A percentile compares a stretch with the other conserved stretches of the same genome.
These are phyloP conservation scores for Lordiphosa collinella DNA, from an alignment of 1,140 invertebrate genomes.

Conservation along the genomic window DNA sequence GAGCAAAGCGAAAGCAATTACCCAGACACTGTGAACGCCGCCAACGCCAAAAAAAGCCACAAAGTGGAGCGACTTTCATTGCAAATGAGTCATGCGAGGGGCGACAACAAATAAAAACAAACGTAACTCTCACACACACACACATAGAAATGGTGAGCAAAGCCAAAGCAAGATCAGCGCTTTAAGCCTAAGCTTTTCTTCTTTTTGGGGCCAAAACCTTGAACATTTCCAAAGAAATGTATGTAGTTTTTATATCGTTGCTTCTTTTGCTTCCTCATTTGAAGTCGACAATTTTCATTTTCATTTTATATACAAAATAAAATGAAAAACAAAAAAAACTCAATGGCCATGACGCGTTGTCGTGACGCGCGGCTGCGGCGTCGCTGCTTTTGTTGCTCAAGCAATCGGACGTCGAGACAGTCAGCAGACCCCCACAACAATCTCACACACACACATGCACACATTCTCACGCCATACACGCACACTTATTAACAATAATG, in stretches of 20 bases:
- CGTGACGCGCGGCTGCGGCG: slow-evolving; percentile 22
- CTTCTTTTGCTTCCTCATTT: slow-evolving; percentile 41
- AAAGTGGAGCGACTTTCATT: slow-evolving; percentile 51
- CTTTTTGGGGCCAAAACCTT: slow-evolving; percentile 5
- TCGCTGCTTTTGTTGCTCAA: slow-evolving; percentile 49
- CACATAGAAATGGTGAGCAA: slow-evolving; percentile 10
- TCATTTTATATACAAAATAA: slow-evolving; percentile 49
- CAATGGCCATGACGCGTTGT: slow-evolving; percentile 80
- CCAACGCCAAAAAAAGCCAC: slow-evolving; percentile 23
- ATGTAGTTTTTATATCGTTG: slow-evolving; percentile 6
- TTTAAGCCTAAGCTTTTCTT: slow-evolving; percentile 27
- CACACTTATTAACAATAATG: slow-evolving; percentile 25
- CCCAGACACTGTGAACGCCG: slow-evolving; percentile 14
- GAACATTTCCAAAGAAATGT: slow-evolving; percentile 5
- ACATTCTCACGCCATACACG: slow-evolving; percentile 16
- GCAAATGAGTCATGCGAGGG: slow-evolving; percentile 49
- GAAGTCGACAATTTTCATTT: slow-evolving; percentile 37
- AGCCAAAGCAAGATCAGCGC: slow-evolving; percentile 33
- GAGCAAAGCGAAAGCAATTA: slow-evolving; percentile 45
- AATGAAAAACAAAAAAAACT: slow-evolving; percentile 52
- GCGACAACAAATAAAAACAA: slow-evolving; percentile 56
- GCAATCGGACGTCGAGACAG: slow-evolving; percentile 35
- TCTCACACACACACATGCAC: slow-evolving; percentile 19
- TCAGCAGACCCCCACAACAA: slow-evolving; percentile 55
- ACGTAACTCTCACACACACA: slow-evolving; percentile 26